Percentiles rank a stretch among this genome's conserved stretches.
These are phyloP conservation scores for Sciurus carolinensis DNA, from an alignment of 2,797 vertebrate species.

Conservation along the genomic window DNA sequence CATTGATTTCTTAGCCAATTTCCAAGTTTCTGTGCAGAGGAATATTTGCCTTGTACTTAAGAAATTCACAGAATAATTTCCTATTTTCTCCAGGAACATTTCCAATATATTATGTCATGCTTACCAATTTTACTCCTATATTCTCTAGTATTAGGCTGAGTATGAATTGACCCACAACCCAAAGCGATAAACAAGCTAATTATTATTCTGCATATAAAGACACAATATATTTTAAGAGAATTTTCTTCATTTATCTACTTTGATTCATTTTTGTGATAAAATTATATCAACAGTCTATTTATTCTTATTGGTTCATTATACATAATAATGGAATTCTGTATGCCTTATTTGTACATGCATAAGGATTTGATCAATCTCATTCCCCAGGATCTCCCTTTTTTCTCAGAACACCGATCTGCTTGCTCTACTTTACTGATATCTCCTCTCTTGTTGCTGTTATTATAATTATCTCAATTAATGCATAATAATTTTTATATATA, in stretches of 20 bases:
- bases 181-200: not conserved
- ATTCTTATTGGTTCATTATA: too few relatives aligned
- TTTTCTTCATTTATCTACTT: not conserved
- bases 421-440: too few relatives aligned
- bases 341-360: too few relatives aligned
- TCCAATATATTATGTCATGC: not conserved
- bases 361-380: too few relatives aligned
- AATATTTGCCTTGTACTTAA: not conserved
- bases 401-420: too few relatives aligned
- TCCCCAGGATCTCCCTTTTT: too few relatives aligned
- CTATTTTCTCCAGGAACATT: constrained; percentile 3
- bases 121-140: not conserved
- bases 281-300: not conserved
- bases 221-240: not conserved
- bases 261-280: not conserved
- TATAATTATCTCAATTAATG: too few relatives aligned
- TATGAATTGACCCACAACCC: not conserved
- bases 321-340: too few relatives aligned
- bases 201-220: not conserved
- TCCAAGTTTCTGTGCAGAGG: not conserved
- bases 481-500: too few relatives aligned
- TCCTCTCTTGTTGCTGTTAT: too few relatives aligned
- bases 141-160: not conserved
- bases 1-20: not conserved
- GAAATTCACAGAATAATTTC: not conserved